phyloP scores from a whole-genome alignment of 2,888 invertebrate species.

The Polydesmus complanatus region DNA sequence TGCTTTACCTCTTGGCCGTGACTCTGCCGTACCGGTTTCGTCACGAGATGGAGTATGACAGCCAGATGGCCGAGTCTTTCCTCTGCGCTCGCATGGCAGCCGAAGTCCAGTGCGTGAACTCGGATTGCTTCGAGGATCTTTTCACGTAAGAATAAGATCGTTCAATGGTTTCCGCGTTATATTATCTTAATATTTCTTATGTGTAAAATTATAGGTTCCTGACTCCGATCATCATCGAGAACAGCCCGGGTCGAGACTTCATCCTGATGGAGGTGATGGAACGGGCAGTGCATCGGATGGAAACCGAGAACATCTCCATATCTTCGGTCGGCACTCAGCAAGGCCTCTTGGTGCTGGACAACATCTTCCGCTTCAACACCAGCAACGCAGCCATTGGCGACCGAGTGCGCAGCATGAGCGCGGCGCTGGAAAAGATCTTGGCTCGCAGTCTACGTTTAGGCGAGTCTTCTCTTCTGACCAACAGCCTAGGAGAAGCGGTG shows the following conservation, averaged over 20 bases:
- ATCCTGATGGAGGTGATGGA: conserved; percentile 7
- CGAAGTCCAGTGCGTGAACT: background rate
- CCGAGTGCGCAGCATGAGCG: background rate
- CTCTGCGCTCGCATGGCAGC: conserved; percentile 6
- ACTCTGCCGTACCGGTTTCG: background rate
- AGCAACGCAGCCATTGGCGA: background rate
- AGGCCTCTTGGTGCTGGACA: conserved; percentile 7
- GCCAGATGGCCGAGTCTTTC: conserved; percentile 6
- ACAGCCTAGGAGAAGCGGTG: background rate
- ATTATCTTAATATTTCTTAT: background rate
- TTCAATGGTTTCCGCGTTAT: no score
- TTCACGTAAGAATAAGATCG: background rate
- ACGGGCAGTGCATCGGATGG: background rate
- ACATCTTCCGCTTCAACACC: conserved; percentile 5
- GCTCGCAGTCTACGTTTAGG: conserved; percentile 11
- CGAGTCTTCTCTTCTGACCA: background rate
- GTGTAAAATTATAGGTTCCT: background rate
- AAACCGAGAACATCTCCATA: background rate
- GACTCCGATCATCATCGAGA: background rate
- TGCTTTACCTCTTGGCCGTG: conserved; percentile 4
- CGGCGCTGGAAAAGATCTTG: conserved; percentile 4
- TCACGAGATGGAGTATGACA: conserved; percentile 8
- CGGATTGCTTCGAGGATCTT: conserved; percentile 8
- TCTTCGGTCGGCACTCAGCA: background rate
- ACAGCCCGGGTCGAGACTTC: conserved; percentile 3